Evolutionary conservation across 2,888 invertebrate genomes (phyloP).

Genomic region (Lydus trimaculatus): DNA sequence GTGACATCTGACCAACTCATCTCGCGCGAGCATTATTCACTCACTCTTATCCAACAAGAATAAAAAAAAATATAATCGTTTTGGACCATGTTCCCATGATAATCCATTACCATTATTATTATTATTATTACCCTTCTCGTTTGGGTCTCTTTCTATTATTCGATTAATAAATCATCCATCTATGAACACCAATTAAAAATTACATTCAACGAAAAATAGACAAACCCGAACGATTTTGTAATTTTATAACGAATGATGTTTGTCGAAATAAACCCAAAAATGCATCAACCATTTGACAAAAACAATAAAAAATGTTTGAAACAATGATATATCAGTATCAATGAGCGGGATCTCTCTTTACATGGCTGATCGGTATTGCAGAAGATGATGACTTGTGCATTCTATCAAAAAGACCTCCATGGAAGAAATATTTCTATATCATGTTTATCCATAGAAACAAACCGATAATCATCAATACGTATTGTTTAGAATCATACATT

Average conservation of each 20-base stretch:
- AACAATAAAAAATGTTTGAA: neutral
- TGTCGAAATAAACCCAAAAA: neutral
- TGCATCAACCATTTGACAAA: neutral
- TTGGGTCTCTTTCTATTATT: neutral
- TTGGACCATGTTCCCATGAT: conserved; percentile 27
- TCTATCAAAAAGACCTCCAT: conserved; percentile 11
- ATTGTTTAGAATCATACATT: neutral
- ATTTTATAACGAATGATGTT: neutral
- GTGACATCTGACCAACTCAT: conserved; percentile 60
- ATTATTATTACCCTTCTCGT: neutral
- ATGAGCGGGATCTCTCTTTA: conserved; percentile 12
- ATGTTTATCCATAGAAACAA: conserved; percentile 10
- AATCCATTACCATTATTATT: conserved; percentile 8
- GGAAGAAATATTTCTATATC: conserved; percentile 10
- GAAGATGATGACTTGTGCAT: conserved; percentile 20
- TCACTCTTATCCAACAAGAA: neutral
- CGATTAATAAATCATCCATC: conserved; percentile 3
- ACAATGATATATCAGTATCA: conserved; percentile 17
- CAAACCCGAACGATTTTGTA: neutral
- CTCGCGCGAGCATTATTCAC: conserved; percentile 47
- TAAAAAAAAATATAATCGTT: conserved; percentile 16
- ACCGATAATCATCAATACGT: conserved; percentile 14
- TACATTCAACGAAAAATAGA: neutral
- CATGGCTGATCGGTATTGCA: conserved; percentile 2
- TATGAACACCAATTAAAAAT: neutral